These are phyloP conservation scores for Heterochromis multidens DNA, from an alignment of 2,113 vertebrate genomes.

Conservation along the genomic window DNA sequence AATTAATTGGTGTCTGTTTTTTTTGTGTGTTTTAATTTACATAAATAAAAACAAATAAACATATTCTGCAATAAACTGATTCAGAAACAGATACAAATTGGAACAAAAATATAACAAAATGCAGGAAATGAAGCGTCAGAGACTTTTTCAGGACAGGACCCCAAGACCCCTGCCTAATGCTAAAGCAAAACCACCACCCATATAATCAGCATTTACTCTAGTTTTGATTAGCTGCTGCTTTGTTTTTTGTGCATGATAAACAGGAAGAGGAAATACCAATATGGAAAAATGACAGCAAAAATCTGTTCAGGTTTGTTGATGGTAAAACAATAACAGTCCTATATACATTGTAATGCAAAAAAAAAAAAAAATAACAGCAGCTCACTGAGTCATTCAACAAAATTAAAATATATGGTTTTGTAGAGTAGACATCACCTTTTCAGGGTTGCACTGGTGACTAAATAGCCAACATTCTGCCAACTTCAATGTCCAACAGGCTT, in stretches of 20 bases:
- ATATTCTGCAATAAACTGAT: not conserved
- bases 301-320: not conserved
- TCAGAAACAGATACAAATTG: not conserved
- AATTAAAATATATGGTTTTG: not conserved
- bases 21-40: too few relatives aligned
- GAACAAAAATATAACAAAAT: not conserved
- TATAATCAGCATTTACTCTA: too few relatives aligned
- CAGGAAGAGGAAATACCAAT: not conserved
- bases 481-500: not conserved
- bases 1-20: not conserved
- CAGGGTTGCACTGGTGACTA: not conserved
- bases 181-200: not conserved
- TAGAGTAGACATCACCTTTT: not conserved
- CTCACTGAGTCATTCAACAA: not conserved
- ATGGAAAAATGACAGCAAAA: not conserved
- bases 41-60: too few relatives aligned
- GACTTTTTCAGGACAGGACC: not conserved
- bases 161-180: not conserved
- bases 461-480: not conserved
- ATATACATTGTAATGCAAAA: not conserved
- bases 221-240: not conserved
- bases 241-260: rapidly evolving
- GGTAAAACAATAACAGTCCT: not conserved
- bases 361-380: not conserved
- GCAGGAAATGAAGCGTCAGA: not conserved